Conservation (phyloP, 2,113 vertebrate species). For the Okapia johnstoni region DNA sequence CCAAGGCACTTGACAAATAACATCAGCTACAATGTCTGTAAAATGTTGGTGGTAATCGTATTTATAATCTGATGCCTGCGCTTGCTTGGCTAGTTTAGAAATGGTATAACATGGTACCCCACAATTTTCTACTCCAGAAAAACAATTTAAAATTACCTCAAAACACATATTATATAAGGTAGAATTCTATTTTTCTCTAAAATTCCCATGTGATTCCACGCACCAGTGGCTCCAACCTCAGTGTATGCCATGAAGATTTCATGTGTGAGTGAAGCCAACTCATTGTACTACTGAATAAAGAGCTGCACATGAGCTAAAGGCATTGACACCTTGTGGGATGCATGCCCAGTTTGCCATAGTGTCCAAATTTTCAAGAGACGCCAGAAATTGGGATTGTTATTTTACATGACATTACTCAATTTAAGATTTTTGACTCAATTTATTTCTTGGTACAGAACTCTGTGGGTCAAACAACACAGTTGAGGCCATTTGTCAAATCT, state of each 20-base stretch:
- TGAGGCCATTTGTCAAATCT: background rate
- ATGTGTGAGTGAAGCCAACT: background rate
- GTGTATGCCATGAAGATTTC: background rate
- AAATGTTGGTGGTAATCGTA: background rate
- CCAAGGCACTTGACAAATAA: background rate
- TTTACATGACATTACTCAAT: background rate
- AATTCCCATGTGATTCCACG: background rate
- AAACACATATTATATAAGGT: background rate
- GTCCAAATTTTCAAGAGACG: background rate
- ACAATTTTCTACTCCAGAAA: constrained; percentile 1
- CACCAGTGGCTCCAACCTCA: background rate
- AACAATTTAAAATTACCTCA: constrained; percentile 10
- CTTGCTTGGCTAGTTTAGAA: constrained; percentile 13
- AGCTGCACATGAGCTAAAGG: background rate
- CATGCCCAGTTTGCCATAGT: background rate
- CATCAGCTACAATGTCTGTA: background rate
- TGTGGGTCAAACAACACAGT: background rate
- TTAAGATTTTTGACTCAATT: constrained; percentile 12
- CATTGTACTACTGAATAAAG: background rate
- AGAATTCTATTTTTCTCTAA: constrained; percentile 23
- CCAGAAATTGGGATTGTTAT: background rate
- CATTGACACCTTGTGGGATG: background rate
- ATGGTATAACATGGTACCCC: background rate
- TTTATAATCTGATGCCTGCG: background rate
- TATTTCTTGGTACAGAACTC: constrained; percentile 3